Base-by-base conservation (phyloP, 2,888 invertebrate genomes). In the Drosophila tanythrix region DNA sequence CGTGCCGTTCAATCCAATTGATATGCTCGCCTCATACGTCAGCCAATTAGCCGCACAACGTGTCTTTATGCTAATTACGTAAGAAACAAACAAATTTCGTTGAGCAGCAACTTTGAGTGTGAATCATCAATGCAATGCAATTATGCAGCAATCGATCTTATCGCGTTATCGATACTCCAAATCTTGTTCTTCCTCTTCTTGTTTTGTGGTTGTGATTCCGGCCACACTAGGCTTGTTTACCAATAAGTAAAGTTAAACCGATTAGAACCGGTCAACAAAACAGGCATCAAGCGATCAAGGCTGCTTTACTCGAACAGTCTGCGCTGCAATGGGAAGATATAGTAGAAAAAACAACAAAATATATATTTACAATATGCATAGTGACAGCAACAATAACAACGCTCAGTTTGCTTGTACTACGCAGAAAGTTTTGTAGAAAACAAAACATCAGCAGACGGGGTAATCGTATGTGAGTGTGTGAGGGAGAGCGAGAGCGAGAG, bases 361-460 rank as follows among this genome's bases (percentile, higher is more conserved):
- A 35, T 35, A 27, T 27, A 55, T 56, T 18, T 56, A 56, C n/a
- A 56, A 69, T 60, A 52, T 68, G 51, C 52, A 65, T 29, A 63
- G 21, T 56, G 63, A 62, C 36, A 56, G 48, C 48, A 66, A 38
- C 4, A 46, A 38, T 2, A 46, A 80, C 53, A 74, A 67, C 56
- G 65, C 57, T 60, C 52, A 38, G 55, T 43, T 59, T 21, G 53
- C 61, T 70, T 82, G 76, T 85, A 90, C 89, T 90, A 90, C 87
- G 90, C 90, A 87, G 76, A 90, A 83, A 76, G 76, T 67, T 67
- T 70, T 73, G 72, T 69, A 59, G 70, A 88, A 81, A 81, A 88
- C 74, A 81, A 79, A 75, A 77, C 70, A 78, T 67, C 74, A 80
- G 78, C 79, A 53, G 68, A 69, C 77, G 60, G 38, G 69, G 21